Evolutionary conservation across 1,140 invertebrate species (phyloP), one percentile per base, ranked within the genome.

Genomic region (Drosophila mauritiana): DNA sequence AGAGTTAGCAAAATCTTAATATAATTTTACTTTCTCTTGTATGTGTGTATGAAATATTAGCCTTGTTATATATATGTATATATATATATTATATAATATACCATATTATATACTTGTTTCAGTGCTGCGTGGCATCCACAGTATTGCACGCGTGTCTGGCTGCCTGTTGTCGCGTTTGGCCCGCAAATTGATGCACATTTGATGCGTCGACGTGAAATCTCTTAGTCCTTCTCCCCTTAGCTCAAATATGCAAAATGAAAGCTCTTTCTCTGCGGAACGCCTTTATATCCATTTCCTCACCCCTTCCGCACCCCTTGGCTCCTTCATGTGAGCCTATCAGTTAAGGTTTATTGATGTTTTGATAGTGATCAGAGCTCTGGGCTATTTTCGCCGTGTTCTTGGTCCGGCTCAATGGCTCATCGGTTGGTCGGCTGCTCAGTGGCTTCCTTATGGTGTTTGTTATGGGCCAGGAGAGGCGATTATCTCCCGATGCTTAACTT

Each of bases 261-360:
- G 73, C 73, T 65, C 61, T 65, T 63, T 63, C 45, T 48, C 34
- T 42, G 40, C 48, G 31, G 42, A 45, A 45, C 42, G 40, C 40
- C 40, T 42, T 42, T 8, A 3, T 15, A 42, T 1, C 40, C 40
- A n/a, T 15, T 42, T 42, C 15, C 12, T 13, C 20, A 45, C 31
- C 34, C 59, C 36, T 27, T 1, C 12, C 3, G 2, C 7, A 25
- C 25, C 17, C 34, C 34, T 22, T n/a, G 31, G 20, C 42, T 45
- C 46, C 53, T 8, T 40, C 58, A 15, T 31, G 7, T 15, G 45
- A 39, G 49, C 51, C 57, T 83, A 90, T 83, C 88, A 88, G 88
- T 91, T 91, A 91, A 90, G 88, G 88, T 91, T 91, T 91, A 91
- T 91, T 91, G 88, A 91, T 91, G 88, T 91, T 91, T 91, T 89